Evolutionary conservation across 2,797 vertebrate genomes (phyloP), one percentile per base, ranked within the genome.

Genomic region (Heteromormyrus szaboi): DNA sequence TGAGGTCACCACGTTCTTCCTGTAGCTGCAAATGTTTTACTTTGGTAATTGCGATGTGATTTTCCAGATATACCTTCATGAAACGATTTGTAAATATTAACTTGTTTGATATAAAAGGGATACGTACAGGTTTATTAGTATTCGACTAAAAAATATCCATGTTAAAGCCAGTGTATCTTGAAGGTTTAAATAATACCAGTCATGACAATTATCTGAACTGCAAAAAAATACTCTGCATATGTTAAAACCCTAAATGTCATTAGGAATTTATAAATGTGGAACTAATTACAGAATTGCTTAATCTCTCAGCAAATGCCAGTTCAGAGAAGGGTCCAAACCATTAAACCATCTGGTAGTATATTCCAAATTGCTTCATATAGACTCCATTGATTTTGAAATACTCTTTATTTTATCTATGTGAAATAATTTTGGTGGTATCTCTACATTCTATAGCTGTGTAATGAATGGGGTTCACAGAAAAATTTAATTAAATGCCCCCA

Each of bases 401-500:
- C 81, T 86, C 90, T 91, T 93, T 85, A 91, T 90, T 92, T 88
- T 91, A 92, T 22, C 50, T 86, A 56, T 56, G 22, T 88, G 89
- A 91, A 91, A 91, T 92, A 92, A 93, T 93, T 81, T 89, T 91
- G 90, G 89, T 89, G 90, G 91, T 92, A 92, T 94, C 88, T 92
- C 94, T 94, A 93, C 91, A 93, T 94, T 95, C 94, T 94, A 92
- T 93, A 95, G 94, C 90, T 87, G 89, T 85, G 90, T 92, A 90
- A 94, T 93, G 91, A 94, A 95, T 93, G 93, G 87, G 90, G 92
- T 92, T 92, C 93, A 92, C 90, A 92, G 89, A 91, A 90, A 92
- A 93, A 94, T n/a, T 33, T 25, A 91, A 95, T 95, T 91, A 93
- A 93, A 92, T 90, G 91, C 90, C 90, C 92, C 91, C 89, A 90